These are phyloP conservation scores for Phalacrocorax brasilianus DNA, from an alignment of 2,113 vertebrate species.

Conservation along the genomic window DNA sequence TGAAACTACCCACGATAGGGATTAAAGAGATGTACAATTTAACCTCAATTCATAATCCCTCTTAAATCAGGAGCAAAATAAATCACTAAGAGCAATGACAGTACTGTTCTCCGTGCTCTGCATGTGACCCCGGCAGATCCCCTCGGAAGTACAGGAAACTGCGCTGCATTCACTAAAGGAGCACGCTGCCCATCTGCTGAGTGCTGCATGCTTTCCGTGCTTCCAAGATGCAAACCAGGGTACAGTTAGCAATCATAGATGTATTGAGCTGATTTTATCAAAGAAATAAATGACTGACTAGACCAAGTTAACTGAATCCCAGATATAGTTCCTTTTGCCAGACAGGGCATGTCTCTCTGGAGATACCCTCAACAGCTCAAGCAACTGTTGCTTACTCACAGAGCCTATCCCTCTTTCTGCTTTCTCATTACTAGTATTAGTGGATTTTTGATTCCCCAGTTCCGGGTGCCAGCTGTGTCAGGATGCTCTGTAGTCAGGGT, in stretches of 20 bases:
- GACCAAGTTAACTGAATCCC: neutral
- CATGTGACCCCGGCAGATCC: neutral
- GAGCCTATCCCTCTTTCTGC: neutral
- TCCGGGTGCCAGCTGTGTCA: neutral
- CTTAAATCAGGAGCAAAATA: conserved; percentile 56
- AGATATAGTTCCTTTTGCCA: neutral
- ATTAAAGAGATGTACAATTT: conserved; percentile 60
- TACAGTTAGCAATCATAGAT: neutral
- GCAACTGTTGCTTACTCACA: neutral
- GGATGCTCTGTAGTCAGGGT: neutral
- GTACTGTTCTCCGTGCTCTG: neutral
- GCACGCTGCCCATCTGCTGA: rapidly evolving
- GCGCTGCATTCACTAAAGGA: neutral
- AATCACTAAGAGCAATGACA: conserved; percentile 39
- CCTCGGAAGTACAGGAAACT: neutral
- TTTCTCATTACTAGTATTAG: neutral
- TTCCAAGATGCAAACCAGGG: neutral
- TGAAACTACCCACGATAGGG: conserved; percentile 41
- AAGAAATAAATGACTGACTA: neutral
- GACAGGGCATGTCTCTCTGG: neutral
- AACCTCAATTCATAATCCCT: conserved; percentile 67
- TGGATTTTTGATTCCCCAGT: neutral
- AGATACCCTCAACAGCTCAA: neutral
- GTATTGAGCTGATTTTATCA: neutral
- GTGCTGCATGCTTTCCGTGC: neutral